Conservation (phyloP, 1,140 invertebrate genomes). For the Aphidius gifuensis region DNA sequence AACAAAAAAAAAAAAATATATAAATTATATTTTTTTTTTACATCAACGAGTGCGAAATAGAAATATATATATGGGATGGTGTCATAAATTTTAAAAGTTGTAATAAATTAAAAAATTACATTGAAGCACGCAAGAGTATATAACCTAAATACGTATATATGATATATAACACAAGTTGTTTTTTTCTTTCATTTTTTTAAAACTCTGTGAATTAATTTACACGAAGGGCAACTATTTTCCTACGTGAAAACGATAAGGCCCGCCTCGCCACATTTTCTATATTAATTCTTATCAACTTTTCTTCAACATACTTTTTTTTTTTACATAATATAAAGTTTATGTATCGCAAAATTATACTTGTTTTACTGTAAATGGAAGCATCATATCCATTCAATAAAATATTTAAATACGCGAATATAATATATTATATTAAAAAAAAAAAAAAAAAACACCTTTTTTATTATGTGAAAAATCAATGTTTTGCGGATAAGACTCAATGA, state of each 20-base stretch:
- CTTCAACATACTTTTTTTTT: not conserved
- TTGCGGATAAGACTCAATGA: conserved; percentile 9
- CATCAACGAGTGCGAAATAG: not conserved
- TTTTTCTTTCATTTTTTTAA: not conserved
- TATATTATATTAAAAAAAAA: not conserved
- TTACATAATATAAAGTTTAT: not conserved
- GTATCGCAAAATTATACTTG: conserved; percentile 9
- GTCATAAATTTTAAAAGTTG: conserved; percentile 17
- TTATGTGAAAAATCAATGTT: conserved; percentile 9
- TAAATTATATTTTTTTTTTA: not conserved
- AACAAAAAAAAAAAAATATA: conserved; percentile 1
- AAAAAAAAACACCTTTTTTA: conserved; percentile 9
- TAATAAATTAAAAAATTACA: conserved; percentile 6
- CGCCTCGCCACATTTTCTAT: not conserved
- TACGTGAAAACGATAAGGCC: conserved; percentile 23
- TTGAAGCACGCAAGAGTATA: conserved; percentile 3
- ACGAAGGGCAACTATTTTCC: conserved; percentile 21
- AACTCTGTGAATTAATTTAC: conserved; percentile 9
- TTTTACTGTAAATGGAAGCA: conserved; percentile 9
- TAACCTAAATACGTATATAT: conserved; percentile 21
- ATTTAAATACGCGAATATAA: not conserved
- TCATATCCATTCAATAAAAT: not conserved
- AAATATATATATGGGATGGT: not conserved
- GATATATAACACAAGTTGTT: not conserved
- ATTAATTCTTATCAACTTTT: not conserved